Base-by-base conservation (phyloP, 2,797 vertebrate species). In the Schizopygopsis malacanthus region DNA sequence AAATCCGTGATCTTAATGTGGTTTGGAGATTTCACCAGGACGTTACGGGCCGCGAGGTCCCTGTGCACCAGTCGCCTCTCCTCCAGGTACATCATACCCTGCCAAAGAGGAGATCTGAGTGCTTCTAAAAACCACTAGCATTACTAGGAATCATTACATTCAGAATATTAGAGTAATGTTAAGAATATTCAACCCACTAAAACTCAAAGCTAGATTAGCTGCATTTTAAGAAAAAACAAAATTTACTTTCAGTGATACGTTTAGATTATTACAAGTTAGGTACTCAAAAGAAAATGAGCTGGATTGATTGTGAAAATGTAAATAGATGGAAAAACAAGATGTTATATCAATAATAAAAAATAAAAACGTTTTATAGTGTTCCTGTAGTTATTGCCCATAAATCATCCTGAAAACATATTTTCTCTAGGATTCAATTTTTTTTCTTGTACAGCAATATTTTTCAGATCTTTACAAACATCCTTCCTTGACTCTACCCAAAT, bases 1-100 rank as follows among this genome's bases (percentile, higher is more conserved):
- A 99, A 99, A 92, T 99, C 98, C 0, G 98, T 99, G 94, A 99
- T 99, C 94, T 98, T 99, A 92, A 99, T 97, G n/a, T 99, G 98
- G 91, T 98, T 99, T 91, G 98, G 97, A 1, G 98, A 99, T 91
- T 99, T 99, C 47, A 99, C 98, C 92, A 99, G 91, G 39, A 99
- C 98, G 39, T 99, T 99, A 0, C 98, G 95, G 20, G 98, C 98
- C 2, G 98, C 98, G 91, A 99, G 91, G 89, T 99, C 97, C 63
- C 98, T 94, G 93, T 99, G 98, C 76, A 99, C 98, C 78, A 99
- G 94, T 25, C 97, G 93, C 87, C 97, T 95, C 92, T 99, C 98
- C 91, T 99, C 98, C 90, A 99, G 93, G 92, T 97, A 99, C 98
- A 99, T 99, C 98, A 99, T 99, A 67, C 98, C 98, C 98, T 99